Conservation (phyloP, 1,140 invertebrate species). For the Heliconius eleuchia region DNA sequence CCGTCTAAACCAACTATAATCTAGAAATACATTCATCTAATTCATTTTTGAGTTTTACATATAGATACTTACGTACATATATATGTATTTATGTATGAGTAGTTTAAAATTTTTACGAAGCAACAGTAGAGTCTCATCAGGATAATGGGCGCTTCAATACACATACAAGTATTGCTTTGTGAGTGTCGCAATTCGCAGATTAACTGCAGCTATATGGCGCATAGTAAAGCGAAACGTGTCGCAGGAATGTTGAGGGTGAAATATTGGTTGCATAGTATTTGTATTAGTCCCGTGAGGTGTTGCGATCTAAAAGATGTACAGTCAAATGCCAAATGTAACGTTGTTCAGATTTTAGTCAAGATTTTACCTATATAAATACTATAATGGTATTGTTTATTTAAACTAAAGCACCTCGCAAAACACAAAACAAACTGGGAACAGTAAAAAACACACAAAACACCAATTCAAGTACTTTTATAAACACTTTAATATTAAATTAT, state of each 20-base stretch:
- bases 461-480: no score
- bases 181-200: constrained; percentile 20
- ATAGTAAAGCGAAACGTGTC: constrained; percentile 17
- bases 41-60: not conserved
- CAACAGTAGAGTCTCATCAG: constrained; percentile 6
- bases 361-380: not conserved
- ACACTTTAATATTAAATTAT: no score
- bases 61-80: not conserved
- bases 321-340: constrained; percentile 15
- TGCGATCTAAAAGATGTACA: constrained; percentile 14
- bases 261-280: constrained; percentile 16
- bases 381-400: not conserved
- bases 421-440: no score
- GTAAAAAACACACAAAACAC: no score
- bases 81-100: no score
- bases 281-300: constrained; percentile 10
- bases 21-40: no score
- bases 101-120: not conserved
- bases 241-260: constrained; percentile 21
- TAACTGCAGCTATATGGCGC: constrained; percentile 20
- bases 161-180: constrained; percentile 19
- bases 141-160: constrained; percentile 12
- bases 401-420: no score
- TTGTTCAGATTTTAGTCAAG: not conserved
- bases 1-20: no score